These are phyloP conservation scores for Oreotrochilus melanogaster DNA, from an alignment of 2,113 vertebrate species.

Conservation along the genomic window DNA sequence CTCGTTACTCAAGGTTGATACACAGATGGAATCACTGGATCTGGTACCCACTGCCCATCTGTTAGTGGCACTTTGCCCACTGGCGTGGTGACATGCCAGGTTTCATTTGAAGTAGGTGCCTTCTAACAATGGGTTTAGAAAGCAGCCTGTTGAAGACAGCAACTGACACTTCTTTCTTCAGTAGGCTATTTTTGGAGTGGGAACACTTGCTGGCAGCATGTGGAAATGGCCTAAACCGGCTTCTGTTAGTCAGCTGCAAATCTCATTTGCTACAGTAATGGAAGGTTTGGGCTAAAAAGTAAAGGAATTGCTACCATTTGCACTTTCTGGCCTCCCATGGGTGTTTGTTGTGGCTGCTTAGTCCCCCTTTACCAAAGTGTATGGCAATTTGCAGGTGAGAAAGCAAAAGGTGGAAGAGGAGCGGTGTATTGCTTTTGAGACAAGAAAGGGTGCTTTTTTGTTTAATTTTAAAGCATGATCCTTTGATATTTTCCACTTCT, in stretches of 20 bases:
- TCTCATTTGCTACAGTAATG: constrained; percentile 32
- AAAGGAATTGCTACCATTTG: neutral
- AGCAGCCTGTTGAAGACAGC: constrained; percentile 54
- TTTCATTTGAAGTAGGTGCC: constrained; percentile 52
- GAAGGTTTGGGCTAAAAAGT: constrained; percentile 49
- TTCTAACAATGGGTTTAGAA: constrained; percentile 54
- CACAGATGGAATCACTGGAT: constrained; percentile 30
- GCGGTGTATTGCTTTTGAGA: neutral
- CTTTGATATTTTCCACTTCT: constrained; percentile 68
- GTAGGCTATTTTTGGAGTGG: constrained; percentile 52
- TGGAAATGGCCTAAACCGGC: constrained; percentile 21
- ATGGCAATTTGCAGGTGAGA: neutral
- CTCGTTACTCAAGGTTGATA: constrained; percentile 55
- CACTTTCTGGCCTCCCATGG: neutral
- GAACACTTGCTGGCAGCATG: constrained; percentile 47
- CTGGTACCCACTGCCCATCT: constrained; percentile 51
- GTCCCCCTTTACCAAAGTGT: neutral
- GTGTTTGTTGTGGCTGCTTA: neutral
- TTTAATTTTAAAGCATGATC: constrained; percentile 47
- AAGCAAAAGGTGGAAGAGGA: neutral
- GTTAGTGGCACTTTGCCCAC: constrained; percentile 56
- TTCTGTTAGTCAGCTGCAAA: constrained; percentile 57
- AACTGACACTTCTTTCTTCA: constrained; percentile 54
- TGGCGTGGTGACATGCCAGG: neutral
- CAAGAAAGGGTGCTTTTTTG: constrained; percentile 24